Conservation (phyloP, 1,140 invertebrate species). For the Caligus rogercresseyi region DNA sequence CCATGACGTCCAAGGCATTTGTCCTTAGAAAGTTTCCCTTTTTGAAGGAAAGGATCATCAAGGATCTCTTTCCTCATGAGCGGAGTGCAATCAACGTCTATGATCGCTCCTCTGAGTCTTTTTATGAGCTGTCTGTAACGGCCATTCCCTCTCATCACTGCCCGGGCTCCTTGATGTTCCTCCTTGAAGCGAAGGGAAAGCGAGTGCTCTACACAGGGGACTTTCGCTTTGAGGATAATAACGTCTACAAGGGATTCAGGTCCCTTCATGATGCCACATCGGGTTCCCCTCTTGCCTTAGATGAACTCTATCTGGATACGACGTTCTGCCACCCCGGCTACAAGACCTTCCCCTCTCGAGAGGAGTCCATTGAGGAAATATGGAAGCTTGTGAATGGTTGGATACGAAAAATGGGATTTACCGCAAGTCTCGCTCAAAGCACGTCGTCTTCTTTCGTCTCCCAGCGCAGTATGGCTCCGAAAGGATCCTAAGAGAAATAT, state of each 20-base stretch:
- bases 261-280: slow-evolving; percentile 34
- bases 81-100: slow-evolving; percentile 23
- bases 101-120: slow-evolving; percentile 23
- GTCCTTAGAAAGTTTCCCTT: slow-evolving; percentile 23
- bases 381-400: slow-evolving; percentile 35
- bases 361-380: slow-evolving; percentile 35
- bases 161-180: slow-evolving; percentile 52
- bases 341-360: slow-evolving; percentile 37
- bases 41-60: slow-evolving; percentile 21
- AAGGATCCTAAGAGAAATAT: slow-evolving; percentile 24
- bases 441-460: slow-evolving; percentile 29
- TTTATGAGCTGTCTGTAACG: slow-evolving; percentile 34
- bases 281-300: slow-evolving; percentile 34
- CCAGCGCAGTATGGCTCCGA: slow-evolving; percentile 30
- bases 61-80: slow-evolving; percentile 23
- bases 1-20: slow-evolving; percentile 23
- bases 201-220: slow-evolving; percentile 49
- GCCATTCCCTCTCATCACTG: slow-evolving; percentile 47
- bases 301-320: slow-evolving; percentile 47
- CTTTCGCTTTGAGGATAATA: slow-evolving; percentile 39
- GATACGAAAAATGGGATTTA: slow-evolving; percentile 29
- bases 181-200: slow-evolving; percentile 35
- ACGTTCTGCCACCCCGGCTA: slow-evolving; percentile 41
- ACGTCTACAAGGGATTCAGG: slow-evolving; percentile 37
- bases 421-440: slow-evolving; percentile 14